phyloP scores from a whole-genome alignment of 2,113 vertebrate genomes.

The Crocuta crocuta region DNA sequence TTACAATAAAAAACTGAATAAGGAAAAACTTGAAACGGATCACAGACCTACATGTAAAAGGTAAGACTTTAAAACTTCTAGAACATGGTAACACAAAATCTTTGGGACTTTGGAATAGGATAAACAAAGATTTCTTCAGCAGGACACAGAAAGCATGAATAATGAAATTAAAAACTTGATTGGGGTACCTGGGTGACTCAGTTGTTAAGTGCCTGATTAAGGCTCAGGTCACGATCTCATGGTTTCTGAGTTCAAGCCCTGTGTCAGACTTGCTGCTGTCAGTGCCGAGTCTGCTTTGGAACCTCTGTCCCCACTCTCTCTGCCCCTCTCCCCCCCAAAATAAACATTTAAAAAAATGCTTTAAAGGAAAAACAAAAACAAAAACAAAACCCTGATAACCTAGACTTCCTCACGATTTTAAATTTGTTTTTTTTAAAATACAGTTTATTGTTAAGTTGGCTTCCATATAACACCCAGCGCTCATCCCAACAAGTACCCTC shows the following conservation, averaged over 20 bases:
- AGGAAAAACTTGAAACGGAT: neutral
- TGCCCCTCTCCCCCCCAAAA: no score
- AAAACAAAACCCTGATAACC: neutral
- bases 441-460: no score
- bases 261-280: no score
- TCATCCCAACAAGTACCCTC: no score
- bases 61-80: neutral
- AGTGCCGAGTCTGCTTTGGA: no score
- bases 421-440: neutral
- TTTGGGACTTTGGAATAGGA: neutral
- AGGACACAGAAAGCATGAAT: neutral
- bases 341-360: no score
- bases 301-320: no score
- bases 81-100: neutral
- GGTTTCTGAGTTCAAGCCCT: no score
- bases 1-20: neutral
- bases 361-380: neutral
- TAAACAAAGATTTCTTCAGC: neutral
- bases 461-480: no score
- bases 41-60: neutral
- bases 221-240: no score
- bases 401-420: neutral
- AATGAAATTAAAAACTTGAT: neutral
- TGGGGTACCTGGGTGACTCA: no score
- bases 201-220: no score